These are phyloP conservation scores for Helarctos malayanus DNA, from an alignment of 2,797 vertebrate species.

Conservation along the genomic window DNA sequence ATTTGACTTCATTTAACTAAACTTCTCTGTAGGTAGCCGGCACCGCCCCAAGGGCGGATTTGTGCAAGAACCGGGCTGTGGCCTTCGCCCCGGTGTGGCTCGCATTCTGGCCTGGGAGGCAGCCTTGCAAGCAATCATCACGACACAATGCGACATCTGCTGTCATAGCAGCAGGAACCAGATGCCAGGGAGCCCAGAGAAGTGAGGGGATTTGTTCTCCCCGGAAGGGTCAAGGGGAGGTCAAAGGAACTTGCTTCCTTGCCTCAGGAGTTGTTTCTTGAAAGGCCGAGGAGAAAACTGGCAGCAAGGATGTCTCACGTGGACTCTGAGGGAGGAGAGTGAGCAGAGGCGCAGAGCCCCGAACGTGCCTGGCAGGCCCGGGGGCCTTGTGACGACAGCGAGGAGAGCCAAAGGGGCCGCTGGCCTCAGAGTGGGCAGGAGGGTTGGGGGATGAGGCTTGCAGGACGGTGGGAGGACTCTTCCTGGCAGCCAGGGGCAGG, in stretches of 20 bases:
- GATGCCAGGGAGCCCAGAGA: constrained; percentile 7
- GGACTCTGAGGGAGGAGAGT: neutral
- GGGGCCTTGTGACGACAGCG: neutral
- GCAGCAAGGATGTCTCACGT: neutral
- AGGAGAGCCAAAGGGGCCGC: neutral
- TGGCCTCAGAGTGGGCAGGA: neutral
- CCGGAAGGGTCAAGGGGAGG: neutral
- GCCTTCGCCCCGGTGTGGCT: neutral
- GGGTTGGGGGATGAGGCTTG: neutral
- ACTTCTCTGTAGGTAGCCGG: neutral
- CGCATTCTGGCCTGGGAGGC: neutral
- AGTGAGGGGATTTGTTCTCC: constrained; percentile 29
- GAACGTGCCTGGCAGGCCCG: neutral
- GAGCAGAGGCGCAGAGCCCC: neutral
- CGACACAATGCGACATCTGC: neutral
- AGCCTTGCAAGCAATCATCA: neutral
- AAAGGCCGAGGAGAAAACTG: neutral
- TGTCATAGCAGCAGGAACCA: neutral
- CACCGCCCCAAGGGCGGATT: neutral
- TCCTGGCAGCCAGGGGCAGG: neutral
- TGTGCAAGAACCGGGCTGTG: neutral
- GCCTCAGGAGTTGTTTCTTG: constrained; percentile 23
- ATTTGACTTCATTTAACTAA: constrained; percentile 36
- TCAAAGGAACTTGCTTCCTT: constrained; percentile 44
- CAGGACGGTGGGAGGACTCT: neutral